Evolutionary conservation across 2,888 invertebrate species (phyloP).

Genomic region (Zygaena filipendulae): DNA sequence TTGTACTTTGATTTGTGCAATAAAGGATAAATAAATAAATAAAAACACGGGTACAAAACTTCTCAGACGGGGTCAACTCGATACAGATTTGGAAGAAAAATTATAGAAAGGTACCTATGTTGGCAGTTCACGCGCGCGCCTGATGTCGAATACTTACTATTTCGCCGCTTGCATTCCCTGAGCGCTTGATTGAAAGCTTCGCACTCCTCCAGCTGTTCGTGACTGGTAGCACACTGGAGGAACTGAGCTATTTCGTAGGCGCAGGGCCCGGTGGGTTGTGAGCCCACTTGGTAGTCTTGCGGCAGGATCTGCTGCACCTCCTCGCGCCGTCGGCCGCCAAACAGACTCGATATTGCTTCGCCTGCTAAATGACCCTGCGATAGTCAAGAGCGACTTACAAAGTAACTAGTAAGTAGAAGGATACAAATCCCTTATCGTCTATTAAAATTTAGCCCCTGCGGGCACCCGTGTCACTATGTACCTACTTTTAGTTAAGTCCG

Average conservation of each 20-base stretch:
- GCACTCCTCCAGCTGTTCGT: conserved; percentile 87
- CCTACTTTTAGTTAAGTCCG: no score
- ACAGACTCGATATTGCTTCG: conserved; percentile 77
- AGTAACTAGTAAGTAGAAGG: background rate
- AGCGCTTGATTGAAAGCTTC: conserved; percentile 96
- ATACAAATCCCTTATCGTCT: no score
- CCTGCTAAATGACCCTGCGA: conserved; percentile 90
- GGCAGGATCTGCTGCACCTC: conserved; percentile 39
- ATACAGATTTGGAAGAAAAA: no score
- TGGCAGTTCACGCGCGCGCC: no score
- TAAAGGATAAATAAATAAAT: no score
- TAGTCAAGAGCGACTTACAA: no score
- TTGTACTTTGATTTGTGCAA: no score
- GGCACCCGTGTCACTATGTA: no score
- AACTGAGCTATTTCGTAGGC: conserved; percentile 95
- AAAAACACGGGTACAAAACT: no score
- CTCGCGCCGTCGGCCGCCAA: conserved; percentile 33
- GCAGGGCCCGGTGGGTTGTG: conserved; percentile 80
- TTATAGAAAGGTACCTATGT: no score
- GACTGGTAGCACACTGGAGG: conserved; percentile 88
- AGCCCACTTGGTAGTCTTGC: conserved; percentile 33
- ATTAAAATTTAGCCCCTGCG: no score
- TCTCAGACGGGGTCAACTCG: no score
- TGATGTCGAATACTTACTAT: conserved; percentile 71
- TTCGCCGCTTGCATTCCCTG: conserved; percentile 86